Conservation (phyloP, 2,888 invertebrate species). For the Thelaira solivaga region DNA sequence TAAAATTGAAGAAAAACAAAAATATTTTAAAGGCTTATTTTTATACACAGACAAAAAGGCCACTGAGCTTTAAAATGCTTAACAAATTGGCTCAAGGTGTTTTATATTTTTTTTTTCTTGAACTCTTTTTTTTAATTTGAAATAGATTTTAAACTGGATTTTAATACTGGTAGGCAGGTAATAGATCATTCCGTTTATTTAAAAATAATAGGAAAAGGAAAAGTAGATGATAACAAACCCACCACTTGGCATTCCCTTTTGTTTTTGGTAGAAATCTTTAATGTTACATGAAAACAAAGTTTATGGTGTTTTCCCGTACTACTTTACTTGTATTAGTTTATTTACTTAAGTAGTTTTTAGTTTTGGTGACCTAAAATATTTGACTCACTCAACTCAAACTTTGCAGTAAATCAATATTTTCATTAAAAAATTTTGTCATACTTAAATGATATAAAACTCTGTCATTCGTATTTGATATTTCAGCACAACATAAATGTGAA, state of each 20-base stretch:
- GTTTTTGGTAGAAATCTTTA: neutral
- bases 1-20: neutral
- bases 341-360: too few relatives aligned
- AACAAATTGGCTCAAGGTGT: conserved; percentile 43
- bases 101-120: conserved; percentile 43
- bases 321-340: too few relatives aligned
- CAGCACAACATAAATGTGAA: too few relatives aligned
- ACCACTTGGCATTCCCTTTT: neutral
- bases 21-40: conserved; percentile 6
- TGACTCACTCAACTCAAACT: too few relatives aligned
- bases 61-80: too few relatives aligned
- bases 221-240: neutral
- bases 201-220: neutral
- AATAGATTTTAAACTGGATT: conserved; percentile 44
- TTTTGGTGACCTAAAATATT: too few relatives aligned
- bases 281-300: conserved; percentile 49
- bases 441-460: too few relatives aligned
- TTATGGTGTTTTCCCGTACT: neutral
- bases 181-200: conserved; percentile 41
- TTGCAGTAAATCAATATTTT: too few relatives aligned
- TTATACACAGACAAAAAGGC: neutral
- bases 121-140: conserved; percentile 53
- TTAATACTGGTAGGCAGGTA: conserved; percentile 46
- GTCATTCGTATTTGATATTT: too few relatives aligned
- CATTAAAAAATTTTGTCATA: too few relatives aligned